Evolutionary conservation across 1,140 invertebrate genomes (phyloP), one percentile per base, ranked within the genome.

Genomic region (Drosophila sp.): DNA sequence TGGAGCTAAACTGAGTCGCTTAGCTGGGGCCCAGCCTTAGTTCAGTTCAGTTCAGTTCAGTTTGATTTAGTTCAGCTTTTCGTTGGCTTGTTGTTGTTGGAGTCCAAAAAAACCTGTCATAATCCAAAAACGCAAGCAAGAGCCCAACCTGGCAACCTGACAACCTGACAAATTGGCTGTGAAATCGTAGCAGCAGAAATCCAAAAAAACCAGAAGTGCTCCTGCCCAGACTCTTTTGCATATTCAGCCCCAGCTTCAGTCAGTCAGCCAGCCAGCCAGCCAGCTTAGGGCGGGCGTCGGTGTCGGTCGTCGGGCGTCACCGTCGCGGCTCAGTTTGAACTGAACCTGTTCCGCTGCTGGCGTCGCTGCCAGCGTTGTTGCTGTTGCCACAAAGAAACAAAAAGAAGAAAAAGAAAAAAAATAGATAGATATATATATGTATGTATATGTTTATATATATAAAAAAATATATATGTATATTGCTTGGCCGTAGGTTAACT

Each of bases 401-500:
- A 50, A 50, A 50, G 23, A 50, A 50, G 25, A 50, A 50, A 11
- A 38, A 7, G 7, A 3, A 50, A 10, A 10, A 10, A 50, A 27
- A 47, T 8, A 47, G 4, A 47, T 25, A 47, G 4, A 47, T 25
- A 47, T 8, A 47, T 25, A 27, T 7, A 50, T 10, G 27, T 50
- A 10, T 38, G 35, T 38, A 38, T 38, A 10, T 38, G 35, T 38
- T 11, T 27, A 50, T 50, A 27, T 50, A 50, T 50, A 50, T 27
- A 47, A 25, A 47, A 25, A 50, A 23, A 50, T 50, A 50, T 50
- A 50, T 50, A 50, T 50, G 54, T 58, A 77, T 89, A 87, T 89
- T 89, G 84, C 80, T 72, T 84, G 84, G 83, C 80, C 84, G 83
- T 89, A 87, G 84, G 84, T 87, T 87, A 89, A 87, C 84, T 87